Evolutionary conservation across 2,888 invertebrate species (phyloP).

Genomic region (Xestia rhomboidea): DNA sequence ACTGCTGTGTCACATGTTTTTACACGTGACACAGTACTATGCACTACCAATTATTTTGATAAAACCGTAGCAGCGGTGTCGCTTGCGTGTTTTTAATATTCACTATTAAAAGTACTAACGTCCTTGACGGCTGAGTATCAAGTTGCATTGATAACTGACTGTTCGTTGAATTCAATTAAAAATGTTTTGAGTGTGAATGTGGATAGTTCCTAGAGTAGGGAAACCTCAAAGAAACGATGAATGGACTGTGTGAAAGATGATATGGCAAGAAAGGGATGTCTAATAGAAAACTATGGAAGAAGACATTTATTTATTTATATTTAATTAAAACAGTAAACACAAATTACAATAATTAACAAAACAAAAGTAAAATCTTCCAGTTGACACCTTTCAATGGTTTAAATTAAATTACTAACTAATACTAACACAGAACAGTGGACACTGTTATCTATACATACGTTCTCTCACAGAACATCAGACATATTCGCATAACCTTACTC

Average conservation of each 20-base stretch:
- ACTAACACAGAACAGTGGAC: no score
- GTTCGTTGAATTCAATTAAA: not conserved
- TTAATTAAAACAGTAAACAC: no score
- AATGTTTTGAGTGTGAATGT: not conserved
- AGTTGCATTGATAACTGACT: not conserved
- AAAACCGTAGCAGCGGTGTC: no score
- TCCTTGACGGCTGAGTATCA: not conserved
- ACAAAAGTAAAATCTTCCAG: no score
- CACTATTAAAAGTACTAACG: not conserved
- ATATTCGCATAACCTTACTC: no score
- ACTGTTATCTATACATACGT: no score
- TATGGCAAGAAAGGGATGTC: not conserved
- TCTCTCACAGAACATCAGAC: no score
- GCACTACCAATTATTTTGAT: constrained; percentile 8
- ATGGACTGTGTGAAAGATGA: not conserved
- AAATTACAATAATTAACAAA: no score
- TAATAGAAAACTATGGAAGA: not conserved
- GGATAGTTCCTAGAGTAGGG: not conserved
- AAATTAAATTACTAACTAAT: no score
- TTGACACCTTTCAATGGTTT: no score
- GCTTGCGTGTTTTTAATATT: constrained; percentile 11
- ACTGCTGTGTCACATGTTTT: constrained; percentile 3
- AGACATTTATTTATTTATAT: no score
- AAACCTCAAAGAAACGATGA: not conserved
- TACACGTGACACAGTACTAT: not conserved